These are phyloP conservation scores for Eulithis testata DNA, from an alignment of 2,888 invertebrate genomes.

Conservation along the genomic window DNA sequence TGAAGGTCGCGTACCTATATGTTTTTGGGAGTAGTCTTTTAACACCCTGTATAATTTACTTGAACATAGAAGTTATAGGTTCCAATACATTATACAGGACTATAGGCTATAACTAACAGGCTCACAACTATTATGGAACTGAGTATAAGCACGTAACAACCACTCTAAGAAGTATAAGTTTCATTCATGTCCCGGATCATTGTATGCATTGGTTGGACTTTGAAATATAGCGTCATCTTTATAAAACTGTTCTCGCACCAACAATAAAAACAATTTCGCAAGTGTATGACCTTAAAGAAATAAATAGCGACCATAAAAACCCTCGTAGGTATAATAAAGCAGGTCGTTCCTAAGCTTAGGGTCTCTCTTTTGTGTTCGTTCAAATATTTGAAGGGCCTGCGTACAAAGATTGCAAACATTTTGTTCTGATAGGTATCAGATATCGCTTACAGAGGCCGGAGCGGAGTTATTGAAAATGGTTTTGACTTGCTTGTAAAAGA, in stretches of 20 bases:
- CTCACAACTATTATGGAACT: too few species aligned
- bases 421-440: conserved; percentile 23
- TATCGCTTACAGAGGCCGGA: conserved; percentile 20
- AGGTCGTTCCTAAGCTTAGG: conserved; percentile 29
- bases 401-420: conserved; percentile 31
- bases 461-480: conserved; percentile 13
- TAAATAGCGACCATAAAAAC: conserved; percentile 34
- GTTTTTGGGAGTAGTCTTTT: too few species aligned
- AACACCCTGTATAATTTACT: too few species aligned
- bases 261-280: not conserved
- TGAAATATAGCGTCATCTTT: too few species aligned
- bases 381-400: conserved; percentile 37
- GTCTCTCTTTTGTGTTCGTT: conserved; percentile 32
- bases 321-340: conserved; percentile 33
- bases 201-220: too few species aligned
- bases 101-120: too few species aligned
- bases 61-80: too few species aligned
- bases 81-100: too few species aligned
- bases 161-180: too few species aligned
- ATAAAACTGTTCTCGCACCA: not conserved
- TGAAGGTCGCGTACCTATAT: too few species aligned
- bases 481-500: conserved; percentile 1
- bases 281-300: conserved; percentile 27
- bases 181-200: too few species aligned
- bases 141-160: too few species aligned